Conservation (phyloP, 1,140 invertebrate genomes). For the Asobara japonica region DNA sequence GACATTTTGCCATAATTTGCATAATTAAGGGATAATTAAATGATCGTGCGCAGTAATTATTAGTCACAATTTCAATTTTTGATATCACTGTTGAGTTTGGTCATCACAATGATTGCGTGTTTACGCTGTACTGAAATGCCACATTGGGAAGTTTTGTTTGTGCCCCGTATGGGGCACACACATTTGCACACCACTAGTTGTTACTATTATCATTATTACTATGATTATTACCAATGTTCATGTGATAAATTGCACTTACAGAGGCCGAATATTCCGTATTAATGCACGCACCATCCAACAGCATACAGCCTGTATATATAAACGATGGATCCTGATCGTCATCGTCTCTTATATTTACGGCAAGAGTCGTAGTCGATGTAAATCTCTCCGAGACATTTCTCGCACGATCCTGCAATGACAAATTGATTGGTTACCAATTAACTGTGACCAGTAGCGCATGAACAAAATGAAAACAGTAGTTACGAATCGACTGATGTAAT, state of each 20-base stretch:
- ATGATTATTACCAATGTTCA: too few species aligned
- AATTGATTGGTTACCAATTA: slow-evolving; percentile 37
- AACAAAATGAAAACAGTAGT: background rate
- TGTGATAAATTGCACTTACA: slow-evolving; percentile 61
- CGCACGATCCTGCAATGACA: slow-evolving; percentile 79
- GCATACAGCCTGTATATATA: slow-evolving; percentile 83
- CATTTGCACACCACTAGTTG: too few species aligned
- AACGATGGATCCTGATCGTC: slow-evolving; percentile 91
- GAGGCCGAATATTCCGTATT: slow-evolving; percentile 83
- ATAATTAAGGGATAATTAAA: too few species aligned
- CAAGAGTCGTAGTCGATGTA: slow-evolving; percentile 84
- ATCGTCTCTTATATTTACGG: slow-evolving; percentile 86
- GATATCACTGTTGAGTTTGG: too few species aligned
- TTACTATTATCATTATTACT: too few species aligned
- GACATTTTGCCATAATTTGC: too few species aligned
- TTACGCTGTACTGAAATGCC: too few species aligned
- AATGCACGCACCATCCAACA: slow-evolving; percentile 81
- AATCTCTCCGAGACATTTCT: slow-evolving; percentile 78
- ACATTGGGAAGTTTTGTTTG: too few species aligned
- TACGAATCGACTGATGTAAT: slow-evolving; percentile 20
- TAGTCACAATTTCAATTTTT: too few species aligned
- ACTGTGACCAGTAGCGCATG: slow-evolving; percentile 14
- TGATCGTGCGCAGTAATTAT: too few species aligned
- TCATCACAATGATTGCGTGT: too few species aligned
- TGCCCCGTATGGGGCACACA: too few species aligned